These are phyloP conservation scores for Ptycholaimellus sp. DNA, from an alignment of 2,888 invertebrate species.

Conservation along the genomic window DNA sequence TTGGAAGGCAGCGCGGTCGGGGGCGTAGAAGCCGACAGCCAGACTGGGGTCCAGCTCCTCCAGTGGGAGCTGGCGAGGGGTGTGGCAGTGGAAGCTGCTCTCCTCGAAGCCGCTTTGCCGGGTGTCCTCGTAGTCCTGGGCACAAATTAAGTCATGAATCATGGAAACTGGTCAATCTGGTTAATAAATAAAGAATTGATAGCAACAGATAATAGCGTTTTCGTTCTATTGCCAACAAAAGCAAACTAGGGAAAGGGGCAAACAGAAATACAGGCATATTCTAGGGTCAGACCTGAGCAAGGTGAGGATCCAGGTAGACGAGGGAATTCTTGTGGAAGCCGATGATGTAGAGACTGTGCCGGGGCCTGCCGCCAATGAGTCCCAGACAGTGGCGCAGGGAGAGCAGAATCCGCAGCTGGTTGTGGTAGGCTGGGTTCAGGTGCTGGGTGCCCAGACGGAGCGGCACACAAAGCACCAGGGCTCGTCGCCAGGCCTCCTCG, in stretches of 20 bases:
- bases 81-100: conserved; percentile 66
- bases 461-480: conserved; percentile 56
- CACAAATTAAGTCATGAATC: no score
- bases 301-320: conserved; percentile 76
- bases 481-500: conserved; percentile 34
- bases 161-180: no score
- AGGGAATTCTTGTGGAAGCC: conserved; percentile 57
- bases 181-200: no score
- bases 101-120: no score
- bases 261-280: no score
- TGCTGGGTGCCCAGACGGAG: conserved; percentile 45
- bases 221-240: no score
- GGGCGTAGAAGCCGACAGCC: conserved; percentile 65
- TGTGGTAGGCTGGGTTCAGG: conserved; percentile 60
- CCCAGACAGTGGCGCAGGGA: conserved; percentile 65
- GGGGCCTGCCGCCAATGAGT: conserved; percentile 70
- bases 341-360: conserved; percentile 72
- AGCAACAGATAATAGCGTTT: no score
- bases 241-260: no score
- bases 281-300: conserved; percentile 74
- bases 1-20: conserved; percentile 48
- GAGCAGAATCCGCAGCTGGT: conserved; percentile 53
- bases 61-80: conserved; percentile 57
- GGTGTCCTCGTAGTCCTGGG: no score
- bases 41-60: conserved; percentile 74